phyloP scores from a whole-genome alignment of 1,140 invertebrate genomes.

The Diploscapter pachys region DNA sequence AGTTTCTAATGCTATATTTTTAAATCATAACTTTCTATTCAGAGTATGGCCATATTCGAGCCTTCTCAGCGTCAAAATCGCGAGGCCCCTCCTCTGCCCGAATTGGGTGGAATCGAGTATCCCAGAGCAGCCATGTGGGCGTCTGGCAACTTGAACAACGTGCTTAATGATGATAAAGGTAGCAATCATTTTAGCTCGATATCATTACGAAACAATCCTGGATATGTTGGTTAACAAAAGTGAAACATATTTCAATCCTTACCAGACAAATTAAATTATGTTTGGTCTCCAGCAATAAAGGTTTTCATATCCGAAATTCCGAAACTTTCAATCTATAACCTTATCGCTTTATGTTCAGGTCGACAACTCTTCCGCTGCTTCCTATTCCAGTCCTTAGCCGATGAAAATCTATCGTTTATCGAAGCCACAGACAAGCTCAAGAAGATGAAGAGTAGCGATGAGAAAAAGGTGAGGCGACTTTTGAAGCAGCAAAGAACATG shows the following conservation, averaged over 20 bases:
- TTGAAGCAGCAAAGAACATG: background rate
- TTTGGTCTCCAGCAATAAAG: background rate
- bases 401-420: conserved; percentile 54
- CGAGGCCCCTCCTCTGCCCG: conserved; percentile 46
- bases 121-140: conserved; percentile 54
- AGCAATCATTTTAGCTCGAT: background rate
- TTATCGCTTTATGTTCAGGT: conserved; percentile 18
- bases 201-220: background rate
- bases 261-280: background rate
- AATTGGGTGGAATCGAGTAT: conserved; percentile 53
- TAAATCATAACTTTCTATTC: no score
- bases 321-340: conserved; percentile 22
- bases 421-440: conserved; percentile 54
- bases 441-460: conserved; percentile 49
- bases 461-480: conserved; percentile 36
- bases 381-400: conserved; percentile 50
- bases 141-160: conserved; percentile 49
- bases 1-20: no score
- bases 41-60: conserved; percentile 17
- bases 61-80: conserved; percentile 11
- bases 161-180: conserved; percentile 52
- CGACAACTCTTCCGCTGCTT: conserved; percentile 56
- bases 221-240: background rate
- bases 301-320: background rate
- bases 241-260: background rate